Evolutionary conservation across 2,797 vertebrate species (phyloP), one percentile per base, ranked within the genome.

Genomic region (Ammospiza maritima): DNA sequence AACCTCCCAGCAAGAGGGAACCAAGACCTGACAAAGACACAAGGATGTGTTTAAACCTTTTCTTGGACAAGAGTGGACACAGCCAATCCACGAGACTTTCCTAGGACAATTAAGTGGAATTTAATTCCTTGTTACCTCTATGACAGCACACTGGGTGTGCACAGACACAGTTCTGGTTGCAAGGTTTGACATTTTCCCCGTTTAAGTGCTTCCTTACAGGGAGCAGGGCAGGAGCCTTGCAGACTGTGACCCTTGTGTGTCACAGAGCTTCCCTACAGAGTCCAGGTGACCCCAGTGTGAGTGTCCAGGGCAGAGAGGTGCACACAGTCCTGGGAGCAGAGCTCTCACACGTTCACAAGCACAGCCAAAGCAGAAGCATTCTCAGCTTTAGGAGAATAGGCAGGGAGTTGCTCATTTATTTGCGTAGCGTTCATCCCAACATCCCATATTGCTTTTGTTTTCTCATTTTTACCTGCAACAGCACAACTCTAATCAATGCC

Each of bases 71-170:
- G 22, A 64, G 16, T 2, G 16, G 61, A 30, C n/a, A 30, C 3
- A 13, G 7, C 4, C 0, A 0, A 74, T 64, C 57, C 0, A 0
- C 1, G 1, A 60, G 29, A 29, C 21, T 23, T 66, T 76, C 40
- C 51, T 74, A 19, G 19, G 25, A 88, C 75, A 64, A 61, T 26
- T 65, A 74, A 85, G 23, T 25, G 16, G 9, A 58, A 62, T 74
- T 70, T 45, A 76, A 62, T 64, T 79, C 42, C 56, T 54, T 69
- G 18, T 34, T 79, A 71, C 32, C 16, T 78, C 54, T 57, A 42
- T 1, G 5, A 54, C 50, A 86, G n/a, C 19, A 57, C n/a, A 72
- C 67, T 23, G 9, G 19, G 10, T 22, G 23, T 56, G 42, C 40
- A 32, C 45, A 77, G 56, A 56, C 26, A 22, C 1, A 51, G 45